Base-by-base conservation (phyloP, 2,888 invertebrate species). In the Drosophila borealis region DNA sequence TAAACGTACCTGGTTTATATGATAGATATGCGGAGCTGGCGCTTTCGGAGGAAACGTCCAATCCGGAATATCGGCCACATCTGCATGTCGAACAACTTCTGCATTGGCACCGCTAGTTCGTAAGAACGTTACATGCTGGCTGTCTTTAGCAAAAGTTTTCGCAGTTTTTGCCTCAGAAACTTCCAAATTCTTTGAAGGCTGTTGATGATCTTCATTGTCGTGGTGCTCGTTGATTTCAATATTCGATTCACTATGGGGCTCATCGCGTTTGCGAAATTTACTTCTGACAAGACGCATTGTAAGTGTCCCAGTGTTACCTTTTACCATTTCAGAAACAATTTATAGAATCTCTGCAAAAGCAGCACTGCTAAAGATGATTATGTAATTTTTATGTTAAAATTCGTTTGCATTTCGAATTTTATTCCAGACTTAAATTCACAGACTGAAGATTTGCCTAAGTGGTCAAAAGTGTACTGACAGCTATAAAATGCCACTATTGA, bases 201-300 rank as follows among this genome's bases (percentile, higher is more conserved):
- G 55, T 14, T 29, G 46, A 17, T 39, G 34, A 48, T 62, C 59
- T 14, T 11, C 57, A 10, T 55, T 45, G 25, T 59, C 53, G 6
- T 53, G 46, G n/a, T 56, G 56, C 21, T 72, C 61, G 25, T 51
- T 54, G 10, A 36, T 45, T 19, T 34, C 53, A 17, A 53, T 68
- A 17, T 53, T 59, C 25, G 65, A 37, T 11, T 59, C 25, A 48
- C 95, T 89, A 42, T 94, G 94, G 90, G 95, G 95, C 79, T 96
- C 96, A 93, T 97, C 96, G 88, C 96, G 95, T 93, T 97, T 97
- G 91, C 96, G 94, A 93, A 97, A 94, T 94, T 97, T 97, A 93
- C 96, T 97, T 95, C 96, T 96, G 93, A 97, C 96, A 95, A 97
- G 95, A 93, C 96, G 96, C 93, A 97, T 96, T 93, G 96, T 96